Evolutionary conservation across 2,797 vertebrate species (phyloP).

Genomic region (Huso huso): DNA sequence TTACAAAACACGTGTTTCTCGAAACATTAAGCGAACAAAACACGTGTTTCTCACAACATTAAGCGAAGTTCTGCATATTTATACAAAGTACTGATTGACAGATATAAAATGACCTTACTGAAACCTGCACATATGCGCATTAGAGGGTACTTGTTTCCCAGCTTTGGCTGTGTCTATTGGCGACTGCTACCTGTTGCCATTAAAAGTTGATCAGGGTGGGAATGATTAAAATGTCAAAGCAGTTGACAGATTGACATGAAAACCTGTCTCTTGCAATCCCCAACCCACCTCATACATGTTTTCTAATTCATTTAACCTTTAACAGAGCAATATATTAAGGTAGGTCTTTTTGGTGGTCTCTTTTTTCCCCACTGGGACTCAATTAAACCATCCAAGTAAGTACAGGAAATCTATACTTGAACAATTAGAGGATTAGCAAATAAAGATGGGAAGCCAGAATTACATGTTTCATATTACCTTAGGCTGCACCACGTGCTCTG

Average conservation of each 20-base stretch:
- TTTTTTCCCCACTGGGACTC: slow-evolving; percentile 27
- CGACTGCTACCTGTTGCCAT: too few species aligned
- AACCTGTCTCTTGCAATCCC: slow-evolving; percentile 30
- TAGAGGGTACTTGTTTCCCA: too few species aligned
- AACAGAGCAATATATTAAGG: slow-evolving; percentile 1
- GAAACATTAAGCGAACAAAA: too few species aligned
- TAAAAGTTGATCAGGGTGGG: too few species aligned
- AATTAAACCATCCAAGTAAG: slow-evolving; percentile 43
- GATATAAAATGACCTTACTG: too few species aligned
- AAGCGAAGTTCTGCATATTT: too few species aligned
- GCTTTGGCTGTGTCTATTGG: too few species aligned
- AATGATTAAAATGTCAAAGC: not conserved
- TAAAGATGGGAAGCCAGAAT: not conserved
- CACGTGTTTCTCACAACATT: too few species aligned
- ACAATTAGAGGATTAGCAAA: slow-evolving; percentile 58
- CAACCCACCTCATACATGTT: slow-evolving; percentile 26
- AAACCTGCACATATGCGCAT: too few species aligned
- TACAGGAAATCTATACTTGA: slow-evolving; percentile 58
- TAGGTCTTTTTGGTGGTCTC: not conserved
- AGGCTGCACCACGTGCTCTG: not conserved
- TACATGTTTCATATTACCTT: not conserved
- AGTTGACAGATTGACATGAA: slow-evolving; percentile 38
- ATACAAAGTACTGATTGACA: too few species aligned
- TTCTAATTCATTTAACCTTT: slow-evolving; percentile 58
- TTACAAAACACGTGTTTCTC: too few species aligned